Base-by-base conservation (phyloP, 2,113 vertebrate genomes). In the Herpailurus yagouaroundi region DNA sequence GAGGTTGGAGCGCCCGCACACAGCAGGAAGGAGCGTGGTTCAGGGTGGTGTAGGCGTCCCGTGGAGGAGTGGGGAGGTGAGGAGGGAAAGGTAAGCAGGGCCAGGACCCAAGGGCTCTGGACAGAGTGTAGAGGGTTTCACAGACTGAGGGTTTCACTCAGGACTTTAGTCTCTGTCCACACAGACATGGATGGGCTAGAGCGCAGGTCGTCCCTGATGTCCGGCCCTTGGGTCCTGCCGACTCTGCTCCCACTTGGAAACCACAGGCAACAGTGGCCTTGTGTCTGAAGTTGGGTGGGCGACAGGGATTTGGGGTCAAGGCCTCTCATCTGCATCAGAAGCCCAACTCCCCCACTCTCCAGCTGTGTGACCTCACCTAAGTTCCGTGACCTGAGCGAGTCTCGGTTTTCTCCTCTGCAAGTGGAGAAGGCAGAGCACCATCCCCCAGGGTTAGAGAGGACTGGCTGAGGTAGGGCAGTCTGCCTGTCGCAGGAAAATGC, bases 1-100 rank as follows among this genome's bases (percentile, higher is more conserved):
- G 31, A 38, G 27, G 8, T 5, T 5, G 29, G 68, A 71, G 68
- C 8, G n/a, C n/a, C 7, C 4, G 18, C 19, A 8, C 16, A 29
- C 41, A 9, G 14, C 10, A 76, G 27, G 77, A 63, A 50, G 52
- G n/a, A 66, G 60, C 7, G 9, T 4, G 87, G 45, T n/a, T 63
- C 29, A 9, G 50, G 69, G 63, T 11, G 38, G 31, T n/a, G 12
- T 21, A 31, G 19, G 52, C 0, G 0, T 27, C 4, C 2, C 9
- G 0, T 5, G 48, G 29, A 12, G 21, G 36, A 29, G n/a, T 15
- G 2, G 7, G 57, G 66, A 48, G 7, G 21, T 0, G 2, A 33
- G 48, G 45, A 36, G 55, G 5, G 38, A 33, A 12, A 48, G 23
- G 19, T 7, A 9, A 36, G 55, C 7, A 66, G 68, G 12, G 55